A percentile compares a stretch with the other conserved stretches of the same genome.
Conservation (phyloP, 2,888 invertebrate genomes). For the Eucera pruinosa region DNA sequence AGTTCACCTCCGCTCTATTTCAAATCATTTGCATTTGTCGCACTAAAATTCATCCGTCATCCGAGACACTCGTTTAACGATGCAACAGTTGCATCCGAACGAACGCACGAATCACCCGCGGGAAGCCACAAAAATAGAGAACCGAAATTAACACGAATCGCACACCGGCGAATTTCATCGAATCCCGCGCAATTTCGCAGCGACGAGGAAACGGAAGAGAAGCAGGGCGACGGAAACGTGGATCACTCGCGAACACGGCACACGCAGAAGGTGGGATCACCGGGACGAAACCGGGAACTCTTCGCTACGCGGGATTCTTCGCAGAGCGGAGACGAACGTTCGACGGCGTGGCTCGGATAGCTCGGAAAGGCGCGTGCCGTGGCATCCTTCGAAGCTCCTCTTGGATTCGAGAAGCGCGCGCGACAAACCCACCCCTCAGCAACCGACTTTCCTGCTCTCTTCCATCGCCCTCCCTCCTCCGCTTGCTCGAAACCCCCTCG, state of each 20-base stretch:
- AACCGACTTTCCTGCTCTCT: constrained; percentile 40
- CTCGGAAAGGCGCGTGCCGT: constrained; percentile 66
- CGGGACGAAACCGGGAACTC: neutral
- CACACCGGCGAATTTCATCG: too few relatives aligned
- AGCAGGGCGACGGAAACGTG: neutral
- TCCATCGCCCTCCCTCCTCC: constrained; percentile 1
- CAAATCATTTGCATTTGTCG: too few relatives aligned
- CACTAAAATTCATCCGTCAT: too few relatives aligned
- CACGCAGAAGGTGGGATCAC: neutral
- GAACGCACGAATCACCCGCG: constrained; percentile 16
- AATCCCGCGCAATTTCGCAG: too few relatives aligned
- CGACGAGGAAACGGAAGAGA: neutral
- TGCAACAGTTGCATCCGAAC: neutral
- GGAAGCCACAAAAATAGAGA: too few relatives aligned
- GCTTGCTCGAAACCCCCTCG: constrained; percentile 20
- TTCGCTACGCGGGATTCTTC: too few relatives aligned
- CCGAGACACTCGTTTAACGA: neutral
- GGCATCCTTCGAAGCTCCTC: constrained; percentile 55
- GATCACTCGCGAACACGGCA: constrained; percentile 16
- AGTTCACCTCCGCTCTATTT: too few relatives aligned
- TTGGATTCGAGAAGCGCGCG: constrained; percentile 51
- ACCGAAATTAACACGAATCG: too few relatives aligned
- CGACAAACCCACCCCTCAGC: neutral
- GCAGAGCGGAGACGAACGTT: constrained; percentile 31
- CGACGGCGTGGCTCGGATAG: constrained; percentile 59